A percentile compares a stretch with the other conserved stretches of the same genome.
Conservation (phyloP, 2,888 invertebrate species). For the Acanthococcus lagerstroemiae region DNA sequence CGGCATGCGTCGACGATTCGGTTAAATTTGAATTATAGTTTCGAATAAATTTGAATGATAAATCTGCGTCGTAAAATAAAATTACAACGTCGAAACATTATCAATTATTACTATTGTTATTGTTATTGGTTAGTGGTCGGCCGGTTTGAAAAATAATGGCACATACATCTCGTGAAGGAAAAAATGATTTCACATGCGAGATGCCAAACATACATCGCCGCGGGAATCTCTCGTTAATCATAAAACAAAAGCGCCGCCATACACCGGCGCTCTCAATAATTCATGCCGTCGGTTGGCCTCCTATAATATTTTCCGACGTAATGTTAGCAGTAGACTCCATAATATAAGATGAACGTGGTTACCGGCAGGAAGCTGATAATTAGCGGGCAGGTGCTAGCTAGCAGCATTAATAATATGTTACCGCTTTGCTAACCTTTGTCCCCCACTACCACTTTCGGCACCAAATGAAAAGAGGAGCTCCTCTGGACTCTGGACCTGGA, state of each 20-base stretch:
- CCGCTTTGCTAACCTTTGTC: constrained; percentile 18
- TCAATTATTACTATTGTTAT: constrained; percentile 11
- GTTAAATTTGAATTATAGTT: no score
- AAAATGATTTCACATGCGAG: constrained; percentile 26
- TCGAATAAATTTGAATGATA: no score
- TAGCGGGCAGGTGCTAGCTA: constrained; percentile 29
- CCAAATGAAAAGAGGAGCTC: constrained; percentile 5
- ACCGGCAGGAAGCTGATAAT: constrained; percentile 30
- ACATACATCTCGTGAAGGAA: constrained; percentile 12
- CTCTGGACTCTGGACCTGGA: background rate
- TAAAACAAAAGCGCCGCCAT: constrained; percentile 29
- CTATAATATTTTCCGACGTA: constrained; percentile 28
- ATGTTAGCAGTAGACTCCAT: constrained; percentile 20
- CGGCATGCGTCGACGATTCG: no score
- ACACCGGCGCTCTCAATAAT: constrained; percentile 27
- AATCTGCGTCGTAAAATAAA: no score
- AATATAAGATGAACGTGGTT: constrained; percentile 28
- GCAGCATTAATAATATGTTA: constrained; percentile 30
- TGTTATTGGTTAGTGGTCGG: constrained; percentile 18
- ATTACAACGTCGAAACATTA: no score
- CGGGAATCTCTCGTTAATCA: constrained; percentile 28
- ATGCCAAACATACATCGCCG: constrained; percentile 25
- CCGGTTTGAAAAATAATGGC: constrained; percentile 15
- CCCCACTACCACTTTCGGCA: background rate
- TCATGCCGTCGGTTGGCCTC: constrained; percentile 29